A percentile compares a stretch with the other conserved stretches of the same genome.
These are phyloP conservation scores for Ctenodactylus gundi DNA, from an alignment of 2,113 vertebrate species.

Conservation along the genomic window DNA sequence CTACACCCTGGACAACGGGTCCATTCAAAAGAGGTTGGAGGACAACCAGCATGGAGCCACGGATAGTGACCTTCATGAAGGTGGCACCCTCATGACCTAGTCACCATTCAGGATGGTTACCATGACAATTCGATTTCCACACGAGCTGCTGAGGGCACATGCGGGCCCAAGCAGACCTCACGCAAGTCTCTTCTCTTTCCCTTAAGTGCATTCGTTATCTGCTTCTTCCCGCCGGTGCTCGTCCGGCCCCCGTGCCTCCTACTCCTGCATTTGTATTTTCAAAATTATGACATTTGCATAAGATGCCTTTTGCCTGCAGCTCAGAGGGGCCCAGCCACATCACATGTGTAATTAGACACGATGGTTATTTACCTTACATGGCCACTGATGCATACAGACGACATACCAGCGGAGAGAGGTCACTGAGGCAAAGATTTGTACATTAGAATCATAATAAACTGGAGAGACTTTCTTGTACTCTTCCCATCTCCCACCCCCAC, in stretches of 20 bases:
- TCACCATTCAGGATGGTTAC: not conserved
- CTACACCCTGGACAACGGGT: not conserved
- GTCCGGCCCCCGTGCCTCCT: not conserved
- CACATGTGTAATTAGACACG: fast-evolving
- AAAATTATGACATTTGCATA: not conserved
- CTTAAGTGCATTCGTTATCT: not conserved
- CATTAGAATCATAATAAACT: not conserved
- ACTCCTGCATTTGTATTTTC: too few species aligned
- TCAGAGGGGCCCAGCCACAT: not conserved
- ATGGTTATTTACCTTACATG: not conserved
- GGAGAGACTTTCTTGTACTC: not conserved
- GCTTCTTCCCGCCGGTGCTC: not conserved
- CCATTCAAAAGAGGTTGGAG: not conserved
- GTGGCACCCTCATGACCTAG: not conserved
- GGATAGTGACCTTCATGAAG: not conserved
- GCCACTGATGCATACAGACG: fast-evolving
- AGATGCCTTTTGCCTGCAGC: not conserved
- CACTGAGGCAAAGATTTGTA: not conserved
- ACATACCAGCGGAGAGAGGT: not conserved
- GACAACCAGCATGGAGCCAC: not conserved
- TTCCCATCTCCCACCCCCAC: too few species aligned
- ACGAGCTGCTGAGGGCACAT: not conserved
- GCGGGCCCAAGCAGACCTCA: not conserved
- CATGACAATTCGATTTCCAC: not conserved
- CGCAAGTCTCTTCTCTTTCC: not conserved